Conservation (phyloP, 2,113 vertebrate genomes). For the Tinamus guttatus region DNA sequence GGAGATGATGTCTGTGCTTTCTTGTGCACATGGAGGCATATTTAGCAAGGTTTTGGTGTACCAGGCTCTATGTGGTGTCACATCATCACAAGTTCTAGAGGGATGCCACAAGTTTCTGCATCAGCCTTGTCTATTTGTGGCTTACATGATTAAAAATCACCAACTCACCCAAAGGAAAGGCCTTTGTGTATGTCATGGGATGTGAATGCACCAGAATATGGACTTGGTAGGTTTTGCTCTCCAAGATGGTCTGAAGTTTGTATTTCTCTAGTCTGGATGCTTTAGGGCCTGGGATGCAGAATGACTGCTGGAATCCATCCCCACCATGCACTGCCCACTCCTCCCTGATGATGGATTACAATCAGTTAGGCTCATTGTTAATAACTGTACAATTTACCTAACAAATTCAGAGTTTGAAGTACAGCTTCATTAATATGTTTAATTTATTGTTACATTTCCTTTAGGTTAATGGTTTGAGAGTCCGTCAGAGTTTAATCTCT, state of each 20-base stretch:
- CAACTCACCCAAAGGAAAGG: not conserved
- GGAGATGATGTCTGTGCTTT: not conserved
- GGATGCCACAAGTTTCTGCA: not conserved
- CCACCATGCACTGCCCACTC: not conserved
- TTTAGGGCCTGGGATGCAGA: not conserved
- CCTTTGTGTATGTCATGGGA: not conserved
- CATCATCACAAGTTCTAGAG: not conserved
- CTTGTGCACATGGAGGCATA: fast-evolving
- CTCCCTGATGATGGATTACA: not conserved
- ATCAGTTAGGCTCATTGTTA: constrained; percentile 53
- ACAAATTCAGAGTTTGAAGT: constrained; percentile 69
- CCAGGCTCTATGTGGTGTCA: fast-evolving
- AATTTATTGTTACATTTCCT: constrained; percentile 75
- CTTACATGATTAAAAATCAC: not conserved
- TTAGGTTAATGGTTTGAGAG: constrained; percentile 74
- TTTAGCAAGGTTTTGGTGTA: not conserved
- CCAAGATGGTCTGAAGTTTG: not conserved
- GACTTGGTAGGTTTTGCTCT: not conserved
- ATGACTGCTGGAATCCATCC: constrained; percentile 12
- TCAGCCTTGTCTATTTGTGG: not conserved
- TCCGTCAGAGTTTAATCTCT: constrained; percentile 67
- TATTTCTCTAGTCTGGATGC: not conserved
- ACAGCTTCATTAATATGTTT: constrained; percentile 74
- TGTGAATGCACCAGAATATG: not conserved
- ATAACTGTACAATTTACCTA: constrained; percentile 75